Conservation (phyloP, 2,888 invertebrate species). For the Aphidoletes aphidimyza region DNA sequence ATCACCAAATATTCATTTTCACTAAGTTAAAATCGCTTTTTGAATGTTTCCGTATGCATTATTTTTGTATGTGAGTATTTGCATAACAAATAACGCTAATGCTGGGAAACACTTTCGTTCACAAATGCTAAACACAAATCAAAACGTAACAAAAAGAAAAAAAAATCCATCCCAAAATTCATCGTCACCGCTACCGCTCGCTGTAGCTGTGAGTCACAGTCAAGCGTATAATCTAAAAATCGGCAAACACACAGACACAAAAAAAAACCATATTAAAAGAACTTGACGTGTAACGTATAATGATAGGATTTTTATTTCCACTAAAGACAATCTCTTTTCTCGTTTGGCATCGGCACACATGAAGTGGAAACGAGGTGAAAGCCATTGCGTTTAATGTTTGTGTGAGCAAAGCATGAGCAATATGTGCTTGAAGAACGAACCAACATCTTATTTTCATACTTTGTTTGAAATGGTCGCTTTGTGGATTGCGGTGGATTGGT, state of each 20-base stretch:
- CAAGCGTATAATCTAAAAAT: background rate
- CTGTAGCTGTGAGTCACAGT: background rate
- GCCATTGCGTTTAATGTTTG: background rate
- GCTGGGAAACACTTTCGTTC: background rate
- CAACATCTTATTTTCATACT: conserved; percentile 28
- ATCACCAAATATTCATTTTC: no score
- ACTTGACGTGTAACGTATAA: no score
- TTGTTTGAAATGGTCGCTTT: conserved; percentile 46
- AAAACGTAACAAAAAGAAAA: background rate
- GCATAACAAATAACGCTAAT: conserved; percentile 46
- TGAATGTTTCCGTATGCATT: conserved; percentile 28
- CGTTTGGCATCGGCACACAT: background rate
- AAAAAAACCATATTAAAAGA: no score
- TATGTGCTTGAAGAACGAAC: background rate
- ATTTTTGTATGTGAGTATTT: conserved; percentile 35
- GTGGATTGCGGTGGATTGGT: conserved; percentile 32
- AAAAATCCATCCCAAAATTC: background rate
- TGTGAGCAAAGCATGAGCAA: background rate
- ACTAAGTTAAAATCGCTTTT: no score
- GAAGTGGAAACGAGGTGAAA: background rate
- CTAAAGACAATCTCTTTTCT: background rate
- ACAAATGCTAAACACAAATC: background rate
- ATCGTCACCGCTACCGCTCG: background rate
- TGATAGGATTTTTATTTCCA: conserved; percentile 8
- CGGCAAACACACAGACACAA: conserved; percentile 27